A percentile compares a stretch with the other conserved stretches of the same genome.
Conservation (phyloP, 37 sponge, comb jelly and placozoan species). For the Chondrosia reniformis region DNA sequence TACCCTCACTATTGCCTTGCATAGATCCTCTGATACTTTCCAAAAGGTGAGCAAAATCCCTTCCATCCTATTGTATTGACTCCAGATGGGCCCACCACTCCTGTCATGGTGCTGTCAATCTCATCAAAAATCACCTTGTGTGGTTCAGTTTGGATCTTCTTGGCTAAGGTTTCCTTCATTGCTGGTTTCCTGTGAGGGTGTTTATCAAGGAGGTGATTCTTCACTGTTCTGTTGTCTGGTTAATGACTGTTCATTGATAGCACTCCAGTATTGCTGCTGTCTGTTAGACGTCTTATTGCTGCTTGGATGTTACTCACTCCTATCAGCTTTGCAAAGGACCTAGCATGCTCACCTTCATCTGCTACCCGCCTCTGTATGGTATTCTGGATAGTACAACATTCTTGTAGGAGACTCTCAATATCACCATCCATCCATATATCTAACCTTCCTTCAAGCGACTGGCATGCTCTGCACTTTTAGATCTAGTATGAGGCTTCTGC, state of each 20-base stretch:
- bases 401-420: constrained; percentile 15
- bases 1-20: not conserved
- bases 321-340: constrained; percentile 14
- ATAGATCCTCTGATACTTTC: not conserved
- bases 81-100: constrained; percentile 8
- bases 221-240: constrained; percentile 14
- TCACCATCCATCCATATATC: constrained; percentile 13
- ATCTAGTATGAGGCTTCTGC: constrained; percentile 12
- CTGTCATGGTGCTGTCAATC: constrained; percentile 5
- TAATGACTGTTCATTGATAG: constrained; percentile 3
- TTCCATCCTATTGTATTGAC: not conserved
- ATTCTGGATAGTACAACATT: not conserved
- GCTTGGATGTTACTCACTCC: constrained; percentile 16
- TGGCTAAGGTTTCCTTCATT: not conserved
- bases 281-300: constrained; percentile 8
- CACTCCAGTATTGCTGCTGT: constrained; percentile 3
- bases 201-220: constrained; percentile 9
- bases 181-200: constrained; percentile 15
- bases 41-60: constrained; percentile 4
- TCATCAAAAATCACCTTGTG: not conserved
- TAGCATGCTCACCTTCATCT: constrained; percentile 7
- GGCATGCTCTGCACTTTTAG: not conserved
- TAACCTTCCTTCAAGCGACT: constrained; percentile 3
- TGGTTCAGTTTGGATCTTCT: not conserved
- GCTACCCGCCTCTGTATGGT: not conserved